Percentiles rank a stretch among this genome's conserved stretches.
Evolutionary conservation across 2,113 vertebrate genomes (phyloP).

Genomic region (Brachyhypopomus occidentalis): DNA sequence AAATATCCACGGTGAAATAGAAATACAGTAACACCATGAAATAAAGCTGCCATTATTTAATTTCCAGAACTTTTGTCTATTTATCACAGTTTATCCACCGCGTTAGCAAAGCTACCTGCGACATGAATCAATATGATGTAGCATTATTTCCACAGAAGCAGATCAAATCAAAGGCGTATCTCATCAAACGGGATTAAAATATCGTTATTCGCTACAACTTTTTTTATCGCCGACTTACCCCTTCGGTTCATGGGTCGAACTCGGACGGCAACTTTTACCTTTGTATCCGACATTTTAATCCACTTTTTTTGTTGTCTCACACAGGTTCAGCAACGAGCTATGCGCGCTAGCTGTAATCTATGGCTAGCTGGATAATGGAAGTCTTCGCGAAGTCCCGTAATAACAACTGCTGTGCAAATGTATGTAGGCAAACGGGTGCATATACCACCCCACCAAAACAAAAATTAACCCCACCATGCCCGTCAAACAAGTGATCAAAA

Average conservation of each 20-base stretch:
- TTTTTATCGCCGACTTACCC: slow-evolving; percentile 74
- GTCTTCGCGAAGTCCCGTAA: slow-evolving; percentile 28
- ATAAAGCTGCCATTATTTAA: too few species aligned
- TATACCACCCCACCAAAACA: too few species aligned
- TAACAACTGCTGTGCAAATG: slow-evolving; percentile 44
- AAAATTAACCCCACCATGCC: slow-evolving; percentile 13
- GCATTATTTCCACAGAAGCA: background rate
- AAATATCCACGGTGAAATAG: too few species aligned
- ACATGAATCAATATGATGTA: slow-evolving; percentile 9
- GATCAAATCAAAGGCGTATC: background rate
- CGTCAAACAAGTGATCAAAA: slow-evolving; percentile 25
- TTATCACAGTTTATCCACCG: too few species aligned
- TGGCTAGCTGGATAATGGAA: slow-evolving; percentile 51
- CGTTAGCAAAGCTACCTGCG: background rate
- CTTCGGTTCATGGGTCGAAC: slow-evolving; percentile 96
- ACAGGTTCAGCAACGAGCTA: slow-evolving; percentile 26
- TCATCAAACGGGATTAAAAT: background rate
- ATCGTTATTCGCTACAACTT: background rate
- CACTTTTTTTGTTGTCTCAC: slow-evolving; percentile 59
- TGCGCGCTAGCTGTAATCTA: slow-evolving; percentile 52
- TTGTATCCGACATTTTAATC: slow-evolving; percentile 92
- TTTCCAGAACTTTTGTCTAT: too few species aligned
- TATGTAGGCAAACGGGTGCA: slow-evolving; percentile 12
- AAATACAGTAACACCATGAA: too few species aligned
- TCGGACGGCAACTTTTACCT: slow-evolving; percentile 97